phyloP scores from a whole-genome alignment of 2,888 invertebrate species.

The Pristionchus exspectatus region DNA sequence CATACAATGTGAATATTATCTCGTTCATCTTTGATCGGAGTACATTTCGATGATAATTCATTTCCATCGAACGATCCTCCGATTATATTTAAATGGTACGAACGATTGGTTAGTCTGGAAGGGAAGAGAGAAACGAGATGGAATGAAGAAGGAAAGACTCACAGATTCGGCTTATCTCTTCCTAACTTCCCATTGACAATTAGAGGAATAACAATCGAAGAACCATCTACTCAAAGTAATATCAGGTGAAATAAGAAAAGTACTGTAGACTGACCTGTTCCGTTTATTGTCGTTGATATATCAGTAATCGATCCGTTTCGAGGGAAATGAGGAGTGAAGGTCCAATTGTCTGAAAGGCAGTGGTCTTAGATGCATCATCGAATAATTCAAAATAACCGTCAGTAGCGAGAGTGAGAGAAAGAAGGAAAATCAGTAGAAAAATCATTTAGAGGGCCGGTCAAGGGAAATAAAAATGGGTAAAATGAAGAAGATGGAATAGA shows the following conservation, averaged over 20 bases:
- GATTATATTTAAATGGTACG: background rate
- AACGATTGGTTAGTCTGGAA: background rate
- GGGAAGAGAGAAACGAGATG: background rate
- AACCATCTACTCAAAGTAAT: too few species aligned
- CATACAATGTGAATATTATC: background rate
- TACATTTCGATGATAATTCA: background rate
- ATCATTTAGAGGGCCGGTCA: conserved; percentile 23
- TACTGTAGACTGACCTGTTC: background rate
- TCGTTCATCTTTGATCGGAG: background rate
- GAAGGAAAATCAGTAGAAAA: conserved; percentile 21
- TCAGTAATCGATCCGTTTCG: background rate
- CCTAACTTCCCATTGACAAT: background rate
- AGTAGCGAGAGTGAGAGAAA: conserved; percentile 23
- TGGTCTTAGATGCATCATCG: background rate
- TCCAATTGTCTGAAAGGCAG: background rate
- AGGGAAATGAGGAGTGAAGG: background rate
- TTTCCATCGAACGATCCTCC: background rate
- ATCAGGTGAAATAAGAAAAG: too few species aligned
- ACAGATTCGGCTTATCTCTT: background rate
- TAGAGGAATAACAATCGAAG: background rate
- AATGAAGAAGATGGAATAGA: background rate
- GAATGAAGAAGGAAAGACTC: background rate
- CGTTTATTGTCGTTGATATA: background rate
- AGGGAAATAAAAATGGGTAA: background rate
- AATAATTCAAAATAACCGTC: background rate